phyloP scores from a whole-genome alignment of 2,113 vertebrate species.

The Scolopax mira region DNA sequence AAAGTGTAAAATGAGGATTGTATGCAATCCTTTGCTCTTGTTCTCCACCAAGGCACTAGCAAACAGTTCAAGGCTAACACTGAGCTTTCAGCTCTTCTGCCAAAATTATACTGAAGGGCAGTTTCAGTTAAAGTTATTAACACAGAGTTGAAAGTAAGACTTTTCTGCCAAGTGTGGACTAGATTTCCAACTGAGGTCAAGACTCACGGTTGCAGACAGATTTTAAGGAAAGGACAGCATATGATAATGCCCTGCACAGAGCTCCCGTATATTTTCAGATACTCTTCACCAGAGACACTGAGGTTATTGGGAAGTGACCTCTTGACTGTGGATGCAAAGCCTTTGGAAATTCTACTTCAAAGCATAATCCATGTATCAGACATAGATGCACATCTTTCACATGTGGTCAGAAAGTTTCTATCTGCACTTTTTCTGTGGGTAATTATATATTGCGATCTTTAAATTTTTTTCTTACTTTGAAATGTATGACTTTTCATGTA shows the following conservation, averaged over 20 bases:
- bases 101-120: background rate
- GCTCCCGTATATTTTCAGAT: background rate
- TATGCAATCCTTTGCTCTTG: background rate
- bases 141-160: background rate
- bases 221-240: background rate
- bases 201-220: background rate
- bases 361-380: background rate
- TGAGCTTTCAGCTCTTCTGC: background rate
- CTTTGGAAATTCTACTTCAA: background rate
- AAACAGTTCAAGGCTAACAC: background rate
- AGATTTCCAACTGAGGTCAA: background rate
- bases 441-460: background rate
- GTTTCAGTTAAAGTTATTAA: background rate
- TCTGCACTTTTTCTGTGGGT: background rate
- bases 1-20: background rate
- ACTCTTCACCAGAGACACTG: background rate
- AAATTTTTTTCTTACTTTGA: background rate
- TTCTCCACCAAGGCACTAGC: background rate
- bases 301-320: background rate
- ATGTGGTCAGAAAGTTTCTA: background rate
- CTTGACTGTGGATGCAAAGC: background rate
- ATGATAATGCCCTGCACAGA: fast-evolving
- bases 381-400: background rate
- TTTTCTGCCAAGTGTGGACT: background rate
- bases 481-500: background rate